Evolutionary conservation across 2,888 invertebrate species (phyloP).

Genomic region (Scaptomyza tumidula): DNA sequence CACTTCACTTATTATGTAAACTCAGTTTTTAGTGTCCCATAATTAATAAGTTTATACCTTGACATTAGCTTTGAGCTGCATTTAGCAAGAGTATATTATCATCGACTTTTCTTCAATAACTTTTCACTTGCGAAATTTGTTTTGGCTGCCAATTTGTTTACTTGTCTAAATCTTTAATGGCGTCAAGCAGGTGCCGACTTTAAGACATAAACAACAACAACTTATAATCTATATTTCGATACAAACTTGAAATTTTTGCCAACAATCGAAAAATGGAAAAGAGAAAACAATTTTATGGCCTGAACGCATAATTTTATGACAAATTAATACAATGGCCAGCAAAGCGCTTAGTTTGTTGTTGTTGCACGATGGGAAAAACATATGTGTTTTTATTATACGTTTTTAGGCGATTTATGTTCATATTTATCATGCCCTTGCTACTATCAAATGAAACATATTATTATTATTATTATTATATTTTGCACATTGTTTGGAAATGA

Average conservation of each 20-base stretch:
- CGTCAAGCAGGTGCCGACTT: conserved; percentile 55
- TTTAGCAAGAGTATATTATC: conserved; percentile 8
- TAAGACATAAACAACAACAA: conserved; percentile 19
- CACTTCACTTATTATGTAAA: too few species aligned
- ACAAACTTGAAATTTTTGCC: conserved; percentile 30
- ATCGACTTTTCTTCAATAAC: too few species aligned
- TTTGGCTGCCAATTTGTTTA: conserved; percentile 51
- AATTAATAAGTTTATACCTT: too few species aligned
- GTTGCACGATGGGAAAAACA: conserved; percentile 42
- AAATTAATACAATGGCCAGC: conserved; percentile 72
- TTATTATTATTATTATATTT: conserved; percentile 72
- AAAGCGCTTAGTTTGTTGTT: too few species aligned
- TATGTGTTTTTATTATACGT: conserved; percentile 41
- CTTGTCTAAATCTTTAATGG: conserved; percentile 16
- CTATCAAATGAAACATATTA: conserved; percentile 67
- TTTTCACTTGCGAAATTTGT: conserved; percentile 29
- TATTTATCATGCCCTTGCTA: conserved; percentile 68
- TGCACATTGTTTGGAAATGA: conserved; percentile 71
- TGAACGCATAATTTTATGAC: conserved; percentile 75
- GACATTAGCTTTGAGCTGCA: not conserved
- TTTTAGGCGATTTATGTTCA: conserved; percentile 60
- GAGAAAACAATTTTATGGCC: conserved; percentile 46
- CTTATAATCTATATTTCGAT: conserved; percentile 8
- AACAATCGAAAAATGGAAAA: conserved; percentile 1
- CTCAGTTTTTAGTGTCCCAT: too few species aligned